These are phyloP conservation scores for Incurvaria masculella DNA, from an alignment of 2,888 invertebrate genomes.

Conservation along the genomic window DNA sequence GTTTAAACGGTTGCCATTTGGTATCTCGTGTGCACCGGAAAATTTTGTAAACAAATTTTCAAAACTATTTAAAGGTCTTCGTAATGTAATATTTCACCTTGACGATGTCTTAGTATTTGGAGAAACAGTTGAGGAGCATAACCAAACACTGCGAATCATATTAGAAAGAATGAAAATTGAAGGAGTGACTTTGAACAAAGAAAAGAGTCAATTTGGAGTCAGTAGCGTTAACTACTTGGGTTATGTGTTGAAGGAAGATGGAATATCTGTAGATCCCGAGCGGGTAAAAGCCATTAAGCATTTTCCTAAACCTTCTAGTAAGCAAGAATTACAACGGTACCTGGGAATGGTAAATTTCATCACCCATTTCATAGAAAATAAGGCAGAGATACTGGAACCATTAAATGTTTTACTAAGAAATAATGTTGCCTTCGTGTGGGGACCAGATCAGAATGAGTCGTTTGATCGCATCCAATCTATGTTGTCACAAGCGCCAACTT, in stretches of 20 bases:
- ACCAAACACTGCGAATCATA: background rate
- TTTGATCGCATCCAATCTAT: background rate
- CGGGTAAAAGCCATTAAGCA: no score
- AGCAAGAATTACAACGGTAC: no score
- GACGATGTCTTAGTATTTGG: no score
- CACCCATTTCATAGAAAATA: no score
- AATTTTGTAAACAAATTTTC: conserved; percentile 4
- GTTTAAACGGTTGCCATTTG: conserved; percentile 5
- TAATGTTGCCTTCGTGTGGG: no score
- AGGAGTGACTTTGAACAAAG: background rate
- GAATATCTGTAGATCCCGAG: no score
- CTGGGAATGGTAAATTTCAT: no score
- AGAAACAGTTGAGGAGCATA: background rate
- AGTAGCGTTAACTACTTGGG: background rate
- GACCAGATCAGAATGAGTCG: no score
- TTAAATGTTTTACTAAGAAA: no score
- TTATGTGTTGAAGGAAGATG: background rate
- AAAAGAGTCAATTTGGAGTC: background rate
- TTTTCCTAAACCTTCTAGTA: no score
- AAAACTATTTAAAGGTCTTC: background rate
- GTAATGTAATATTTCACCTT: no score
- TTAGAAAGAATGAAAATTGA: background rate
- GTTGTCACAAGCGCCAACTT: background rate
- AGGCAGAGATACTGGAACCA: no score
- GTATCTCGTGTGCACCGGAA: conserved; percentile 5